Percentiles rank a stretch among this genome's conserved stretches.
Conservation (phyloP, 2,113 vertebrate species). For the Myrmecobius fasciatus region DNA sequence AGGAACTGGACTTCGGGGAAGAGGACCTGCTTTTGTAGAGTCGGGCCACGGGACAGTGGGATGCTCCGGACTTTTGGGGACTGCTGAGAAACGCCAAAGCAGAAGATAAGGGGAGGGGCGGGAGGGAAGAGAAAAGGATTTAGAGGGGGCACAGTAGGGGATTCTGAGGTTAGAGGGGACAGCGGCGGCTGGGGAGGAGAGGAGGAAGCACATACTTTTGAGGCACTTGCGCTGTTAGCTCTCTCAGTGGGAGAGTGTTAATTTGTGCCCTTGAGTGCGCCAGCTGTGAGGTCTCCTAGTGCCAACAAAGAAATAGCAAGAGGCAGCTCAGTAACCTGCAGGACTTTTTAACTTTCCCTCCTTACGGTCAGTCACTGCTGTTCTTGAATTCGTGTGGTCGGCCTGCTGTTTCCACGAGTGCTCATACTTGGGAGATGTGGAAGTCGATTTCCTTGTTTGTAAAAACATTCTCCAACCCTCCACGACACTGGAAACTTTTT, state of each 20-base stretch:
- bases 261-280: neutral
- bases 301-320: slow-evolving; percentile 22
- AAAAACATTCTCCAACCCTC: slow-evolving; percentile 45
- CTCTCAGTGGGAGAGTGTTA: neutral
- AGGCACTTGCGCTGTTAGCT: neutral
- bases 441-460: slow-evolving; percentile 43
- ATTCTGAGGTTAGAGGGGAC: neutral
- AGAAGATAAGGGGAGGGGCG: slow-evolving; percentile 15
- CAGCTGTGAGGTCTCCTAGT: slow-evolving; percentile 5
- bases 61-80: slow-evolving; percentile 17
- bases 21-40: slow-evolving; percentile 41
- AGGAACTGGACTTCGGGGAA: neutral
- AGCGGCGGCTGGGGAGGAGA: neutral
- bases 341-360: slow-evolving; percentile 66
- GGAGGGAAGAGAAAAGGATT: neutral
- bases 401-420: neutral
- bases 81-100: slow-evolving; percentile 5
- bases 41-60: neutral
- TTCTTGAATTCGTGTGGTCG: neutral
- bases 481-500: slow-evolving; percentile 22
- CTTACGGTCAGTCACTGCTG: slow-evolving; percentile 38
- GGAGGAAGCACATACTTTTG: neutral
- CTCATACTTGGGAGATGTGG: slow-evolving; percentile 25
- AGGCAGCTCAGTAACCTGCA: slow-evolving; percentile 1
- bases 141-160: neutral